Percentiles rank a stretch among this genome's conserved stretches.
These are phyloP conservation scores for Globia sparganii DNA, from an alignment of 2,888 invertebrate genomes.

Conservation along the genomic window DNA sequence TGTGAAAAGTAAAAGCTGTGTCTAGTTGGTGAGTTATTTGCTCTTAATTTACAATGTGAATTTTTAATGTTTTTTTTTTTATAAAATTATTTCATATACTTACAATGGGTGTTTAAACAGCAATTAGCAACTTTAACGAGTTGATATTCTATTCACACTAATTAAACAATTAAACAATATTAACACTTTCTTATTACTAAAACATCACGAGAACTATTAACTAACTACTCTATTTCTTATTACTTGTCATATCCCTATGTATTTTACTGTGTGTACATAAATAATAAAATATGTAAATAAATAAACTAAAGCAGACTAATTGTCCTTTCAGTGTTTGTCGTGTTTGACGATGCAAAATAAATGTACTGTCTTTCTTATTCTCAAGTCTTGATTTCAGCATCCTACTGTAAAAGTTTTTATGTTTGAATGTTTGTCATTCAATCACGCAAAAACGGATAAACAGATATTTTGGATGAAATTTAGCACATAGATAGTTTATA, in stretches of 20 bases:
- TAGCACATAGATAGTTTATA: too few relatives aligned
- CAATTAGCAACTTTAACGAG: constrained; percentile 7
- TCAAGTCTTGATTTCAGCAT: constrained; percentile 20
- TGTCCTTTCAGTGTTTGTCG: background rate
- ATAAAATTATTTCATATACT: too few relatives aligned
- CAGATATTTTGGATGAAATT: background rate
- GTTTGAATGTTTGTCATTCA: background rate
- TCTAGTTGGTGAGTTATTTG: background rate
- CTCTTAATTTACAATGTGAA: background rate
- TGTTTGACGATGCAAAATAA: background rate
- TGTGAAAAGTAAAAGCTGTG: background rate
- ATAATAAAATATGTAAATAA: too few relatives aligned
- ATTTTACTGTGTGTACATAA: too few relatives aligned
- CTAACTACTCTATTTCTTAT: too few relatives aligned
- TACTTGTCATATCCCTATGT: too few relatives aligned
- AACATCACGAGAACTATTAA: constrained; percentile 8
- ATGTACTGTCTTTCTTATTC: constrained; percentile 4
- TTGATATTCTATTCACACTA: constrained; percentile 19
- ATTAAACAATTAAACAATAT: constrained; percentile 29
- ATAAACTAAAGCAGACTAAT: background rate
- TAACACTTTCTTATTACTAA: constrained; percentile 25
- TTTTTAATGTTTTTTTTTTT: constrained; percentile 7
- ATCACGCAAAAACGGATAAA: background rate
- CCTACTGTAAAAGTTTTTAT: background rate
- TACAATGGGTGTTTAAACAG: constrained; percentile 36